phyloP scores from a whole-genome alignment of 2,797 vertebrate genomes.

The Neostethus bicornis region DNA sequence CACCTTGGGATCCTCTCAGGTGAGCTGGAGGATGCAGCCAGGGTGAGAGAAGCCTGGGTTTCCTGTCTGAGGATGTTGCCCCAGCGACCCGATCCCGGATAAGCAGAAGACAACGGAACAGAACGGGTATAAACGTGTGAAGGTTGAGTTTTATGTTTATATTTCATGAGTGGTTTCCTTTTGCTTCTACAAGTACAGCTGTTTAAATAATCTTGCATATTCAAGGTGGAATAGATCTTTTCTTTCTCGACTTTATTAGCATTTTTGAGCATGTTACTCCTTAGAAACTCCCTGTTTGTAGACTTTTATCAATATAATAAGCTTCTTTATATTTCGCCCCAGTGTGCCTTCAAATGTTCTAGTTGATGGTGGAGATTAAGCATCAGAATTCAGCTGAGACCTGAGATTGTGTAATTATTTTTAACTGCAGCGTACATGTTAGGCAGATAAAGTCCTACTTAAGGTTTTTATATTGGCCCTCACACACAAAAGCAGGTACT shows the following conservation, averaged over 20 bases:
- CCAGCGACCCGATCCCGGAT: no score
- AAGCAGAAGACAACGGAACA: no score
- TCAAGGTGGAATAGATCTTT: no score
- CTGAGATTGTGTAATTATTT: constrained; percentile 41
- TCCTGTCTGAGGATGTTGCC: no score
- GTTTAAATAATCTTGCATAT: no score
- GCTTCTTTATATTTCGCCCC: background rate
- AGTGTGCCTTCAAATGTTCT: constrained; percentile 8
- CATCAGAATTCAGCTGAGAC: constrained; percentile 27
- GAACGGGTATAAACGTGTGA: no score
- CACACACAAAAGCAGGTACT: constrained; percentile 4
- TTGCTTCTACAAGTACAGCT: no score
- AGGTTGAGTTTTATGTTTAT: no score
- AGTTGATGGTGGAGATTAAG: constrained; percentile 19
- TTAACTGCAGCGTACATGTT: constrained; percentile 38
- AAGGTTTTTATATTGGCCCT: constrained; percentile 13
- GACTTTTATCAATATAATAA: constrained; percentile 11
- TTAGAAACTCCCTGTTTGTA: background rate
- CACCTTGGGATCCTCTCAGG: no score
- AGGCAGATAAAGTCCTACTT: constrained; percentile 38
- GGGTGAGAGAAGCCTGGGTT: no score
- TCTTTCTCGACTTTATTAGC: constrained; percentile 9
- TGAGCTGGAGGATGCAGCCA: no score
- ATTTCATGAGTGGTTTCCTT: no score
- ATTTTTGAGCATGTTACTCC: constrained; percentile 4